phyloP scores from a whole-genome alignment of 2,888 invertebrate species.

The Sclerodermus sp. region DNA sequence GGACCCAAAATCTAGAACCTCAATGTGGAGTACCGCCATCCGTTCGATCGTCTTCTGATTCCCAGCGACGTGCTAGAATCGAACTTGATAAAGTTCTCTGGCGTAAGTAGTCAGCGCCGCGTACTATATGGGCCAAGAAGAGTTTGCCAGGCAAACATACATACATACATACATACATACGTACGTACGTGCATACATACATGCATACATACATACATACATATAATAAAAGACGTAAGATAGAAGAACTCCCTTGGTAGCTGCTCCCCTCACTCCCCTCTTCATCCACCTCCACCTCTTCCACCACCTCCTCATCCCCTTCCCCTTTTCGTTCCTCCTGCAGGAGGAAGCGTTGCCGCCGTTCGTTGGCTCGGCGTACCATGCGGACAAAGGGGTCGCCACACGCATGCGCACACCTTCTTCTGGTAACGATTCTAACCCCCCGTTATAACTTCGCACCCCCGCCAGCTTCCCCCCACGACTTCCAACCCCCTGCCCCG shows the following conservation, averaged over 20 bases:
- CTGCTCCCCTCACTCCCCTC: constrained; percentile 23
- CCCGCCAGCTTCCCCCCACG: constrained; percentile 16
- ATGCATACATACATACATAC: constrained; percentile 23
- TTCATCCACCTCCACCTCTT: no score
- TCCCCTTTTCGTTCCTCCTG: constrained; percentile 6
- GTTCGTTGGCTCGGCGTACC: constrained; percentile 21
- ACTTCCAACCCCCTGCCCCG: constrained; percentile 5
- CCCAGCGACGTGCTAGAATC: no score
- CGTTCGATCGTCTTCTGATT: no score
- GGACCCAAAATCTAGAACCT: no score
- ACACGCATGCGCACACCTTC: constrained; percentile 46
- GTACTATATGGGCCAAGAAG: constrained; percentile 5
- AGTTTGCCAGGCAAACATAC: constrained; percentile 23
- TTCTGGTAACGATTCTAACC: constrained; percentile 51
- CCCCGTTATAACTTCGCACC: constrained; percentile 25
- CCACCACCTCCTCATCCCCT: no score
- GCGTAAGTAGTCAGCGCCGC: not conserved
- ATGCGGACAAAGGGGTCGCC: constrained; percentile 47
- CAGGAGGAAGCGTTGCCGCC: constrained; percentile 2
- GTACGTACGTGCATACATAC: not conserved
- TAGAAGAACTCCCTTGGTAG: constrained; percentile 47
- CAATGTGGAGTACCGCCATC: no score
- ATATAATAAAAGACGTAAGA: constrained; percentile 48
- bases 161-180: constrained; percentile 39
- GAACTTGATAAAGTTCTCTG: no score